Evolutionary conservation across 1,140 invertebrate species (phyloP), one percentile per base, ranked within the genome.

Genomic region (Glomeris maerens): DNA sequence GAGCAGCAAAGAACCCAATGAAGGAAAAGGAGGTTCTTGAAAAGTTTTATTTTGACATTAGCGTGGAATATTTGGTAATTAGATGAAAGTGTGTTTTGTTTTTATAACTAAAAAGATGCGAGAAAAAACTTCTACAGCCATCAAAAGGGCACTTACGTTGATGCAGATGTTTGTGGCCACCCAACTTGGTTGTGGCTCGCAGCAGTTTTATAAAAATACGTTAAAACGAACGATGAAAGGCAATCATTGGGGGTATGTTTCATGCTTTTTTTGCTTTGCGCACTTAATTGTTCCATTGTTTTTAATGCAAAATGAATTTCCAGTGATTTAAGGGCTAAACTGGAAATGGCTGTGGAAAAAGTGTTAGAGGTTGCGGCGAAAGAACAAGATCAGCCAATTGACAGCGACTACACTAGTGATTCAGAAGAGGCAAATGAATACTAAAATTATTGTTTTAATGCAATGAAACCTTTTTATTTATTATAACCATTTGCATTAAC

Each of bases 121-220:
- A 56, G 62, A 71, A 10, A 77, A 67, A 62, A 84, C 72, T 50
- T 65, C 77, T 23, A 78, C 75, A 59, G 78, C 85, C 47, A 80
- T 87, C 64, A 83, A 83, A 61, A 85, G 88, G 70, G 82, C 88
- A 0, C 76, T 88, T 3, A 77, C 85, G 3, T 66, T 96, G 4
- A 71, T 96, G 57, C 90, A 95, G 62, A 86, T 96, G 71, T 93
- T 94, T 64, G 78, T 90, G 47, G 79, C 88, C 20, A 83, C 89
- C 38, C 90, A 96, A 62, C 78, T 97, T 62, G 87, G 88, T 13
- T 92, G 88, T 67, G 81, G 83, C 7, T 67, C 68, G 39, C 67
- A 77, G 54, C 68, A 74, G 25, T 85, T 89, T 59, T 78, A 79
- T 52, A 82, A 79, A 55, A 91, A 87, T 66, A 75, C 81, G 55